Conservation (phyloP, 2,113 vertebrate genomes). For the pig (Sus scrofa) region T2T-Sscrofa CM000815.6:124350001-124350500, state of each 20-base stretch:
- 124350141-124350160: neutral
- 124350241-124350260: slow-evolving; percentile 25
- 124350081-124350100: slow-evolving; percentile 1
- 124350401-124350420: neutral
- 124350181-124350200: neutral
- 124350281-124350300: neutral
- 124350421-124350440: neutral
- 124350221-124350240: neutral
- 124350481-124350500: neutral
- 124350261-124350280: neutral
- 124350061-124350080: neutral
- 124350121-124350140: neutral
- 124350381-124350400: neutral
- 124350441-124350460: neutral
- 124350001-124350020: neutral
- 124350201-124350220: neutral
- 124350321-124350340: neutral
- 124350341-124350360: neutral
- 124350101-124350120: neutral
- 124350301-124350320: neutral
- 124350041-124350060: neutral
- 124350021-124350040: neutral
- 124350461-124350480: neutral
- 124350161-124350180: neutral
- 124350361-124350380: neutral